Evolutionary conservation across 2,797 vertebrate genomes (phyloP).

Genomic region (Prionace glauca): DNA sequence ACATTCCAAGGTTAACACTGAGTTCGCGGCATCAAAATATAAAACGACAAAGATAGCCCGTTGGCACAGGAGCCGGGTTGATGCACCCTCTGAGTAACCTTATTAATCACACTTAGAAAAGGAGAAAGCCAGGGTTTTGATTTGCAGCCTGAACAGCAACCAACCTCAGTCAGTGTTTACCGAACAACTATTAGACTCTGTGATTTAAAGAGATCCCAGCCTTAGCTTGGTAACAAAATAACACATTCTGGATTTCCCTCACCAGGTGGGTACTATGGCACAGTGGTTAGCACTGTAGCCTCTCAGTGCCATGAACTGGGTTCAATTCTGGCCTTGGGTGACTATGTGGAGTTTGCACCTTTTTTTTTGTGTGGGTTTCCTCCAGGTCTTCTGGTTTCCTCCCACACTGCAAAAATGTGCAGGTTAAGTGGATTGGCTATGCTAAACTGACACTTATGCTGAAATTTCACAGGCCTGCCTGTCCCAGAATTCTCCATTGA

Average conservation of each 20-base stretch:
- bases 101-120: background rate
- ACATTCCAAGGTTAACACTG: background rate
- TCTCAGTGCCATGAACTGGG: too few species aligned
- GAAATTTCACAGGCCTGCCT: too few species aligned
- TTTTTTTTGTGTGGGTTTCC: too few species aligned
- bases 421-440: too few species aligned
- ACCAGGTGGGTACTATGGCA: too few species aligned
- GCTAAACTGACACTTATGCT: too few species aligned
- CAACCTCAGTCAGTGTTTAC: background rate
- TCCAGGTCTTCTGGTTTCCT: too few species aligned
- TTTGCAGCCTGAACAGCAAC: background rate
- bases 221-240: background rate
- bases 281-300: too few species aligned
- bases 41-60: background rate
- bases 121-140: background rate
- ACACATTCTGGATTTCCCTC: background rate
- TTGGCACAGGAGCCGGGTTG: background rate
- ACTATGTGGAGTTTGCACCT: too few species aligned
- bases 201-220: background rate
- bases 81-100: background rate
- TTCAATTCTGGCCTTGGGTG: too few species aligned
- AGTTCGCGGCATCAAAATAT: background rate
- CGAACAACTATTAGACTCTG: background rate
- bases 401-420: too few species aligned
- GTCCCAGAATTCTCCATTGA: too few species aligned